These are phyloP conservation scores for Meteorus sp. DNA, from an alignment of 1,140 invertebrate species.

Conservation along the genomic window DNA sequence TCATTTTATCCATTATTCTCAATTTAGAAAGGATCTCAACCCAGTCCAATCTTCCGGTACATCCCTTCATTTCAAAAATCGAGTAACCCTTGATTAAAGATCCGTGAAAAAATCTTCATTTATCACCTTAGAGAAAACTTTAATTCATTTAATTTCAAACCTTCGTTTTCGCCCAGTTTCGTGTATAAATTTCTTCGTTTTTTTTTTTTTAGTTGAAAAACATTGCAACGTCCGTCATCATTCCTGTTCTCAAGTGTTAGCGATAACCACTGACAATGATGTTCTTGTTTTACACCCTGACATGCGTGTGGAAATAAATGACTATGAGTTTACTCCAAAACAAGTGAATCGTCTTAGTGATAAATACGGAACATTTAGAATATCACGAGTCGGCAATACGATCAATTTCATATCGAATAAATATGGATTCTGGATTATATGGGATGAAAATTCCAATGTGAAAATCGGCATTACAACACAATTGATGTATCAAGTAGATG, in stretches of 20 bases:
- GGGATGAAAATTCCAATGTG: constrained; percentile 68
- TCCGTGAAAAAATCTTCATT: no score
- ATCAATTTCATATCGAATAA: constrained; percentile 68
- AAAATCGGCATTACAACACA: constrained; percentile 72
- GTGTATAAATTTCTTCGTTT: constrained; percentile 1
- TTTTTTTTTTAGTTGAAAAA: constrained; percentile 64
- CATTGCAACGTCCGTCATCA: constrained; percentile 59
- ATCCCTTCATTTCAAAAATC: no score
- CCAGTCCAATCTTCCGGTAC: no score
- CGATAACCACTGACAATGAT: constrained; percentile 63
- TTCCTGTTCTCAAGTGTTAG: constrained; percentile 63
- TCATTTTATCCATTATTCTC: no score
- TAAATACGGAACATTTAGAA: constrained; percentile 66
- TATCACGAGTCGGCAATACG: constrained; percentile 69
- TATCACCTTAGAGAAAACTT: no score
- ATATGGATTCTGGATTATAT: constrained; percentile 74
- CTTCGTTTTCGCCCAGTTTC: not conserved
- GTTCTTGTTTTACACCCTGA: constrained; percentile 65
- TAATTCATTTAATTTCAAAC: not conserved
- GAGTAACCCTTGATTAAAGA: no score
- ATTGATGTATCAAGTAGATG: constrained; percentile 67
- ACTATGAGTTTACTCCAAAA: constrained; percentile 65
- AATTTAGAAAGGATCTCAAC: no score
- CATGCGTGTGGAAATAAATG: constrained; percentile 69
- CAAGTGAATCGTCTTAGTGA: constrained; percentile 71